Conservation (phyloP, 35 echinoderm and acorn worm species). For the Apostichopus californicus region DNA sequence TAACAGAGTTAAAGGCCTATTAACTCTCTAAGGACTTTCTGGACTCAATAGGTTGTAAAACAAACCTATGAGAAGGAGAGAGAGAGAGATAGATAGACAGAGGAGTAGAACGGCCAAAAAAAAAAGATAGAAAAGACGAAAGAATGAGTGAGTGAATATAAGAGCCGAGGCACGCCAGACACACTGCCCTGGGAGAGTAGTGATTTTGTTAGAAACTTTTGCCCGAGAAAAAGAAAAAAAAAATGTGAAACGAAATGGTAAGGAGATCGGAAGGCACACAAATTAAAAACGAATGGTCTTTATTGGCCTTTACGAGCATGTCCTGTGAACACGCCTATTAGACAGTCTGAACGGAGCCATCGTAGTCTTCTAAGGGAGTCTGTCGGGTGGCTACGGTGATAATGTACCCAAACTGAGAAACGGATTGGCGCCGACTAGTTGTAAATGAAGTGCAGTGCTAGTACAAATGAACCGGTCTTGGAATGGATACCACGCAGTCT, state of each 20-base stretch:
- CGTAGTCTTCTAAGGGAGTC: constrained; percentile 10
- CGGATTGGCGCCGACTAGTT: constrained; percentile 35
- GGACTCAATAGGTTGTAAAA: constrained; percentile 49
- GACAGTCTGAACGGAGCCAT: constrained; percentile 6
- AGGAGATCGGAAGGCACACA: constrained; percentile 33
- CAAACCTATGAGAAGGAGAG: constrained; percentile 8
- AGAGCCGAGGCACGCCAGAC: neutral
- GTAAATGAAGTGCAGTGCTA: neutral
- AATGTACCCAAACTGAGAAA: constrained; percentile 22
- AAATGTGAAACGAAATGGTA: constrained; percentile 19
- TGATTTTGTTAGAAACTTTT: constrained; percentile 15
- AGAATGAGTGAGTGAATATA: neutral
- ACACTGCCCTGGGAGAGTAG: constrained; percentile 7
- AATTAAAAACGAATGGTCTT: constrained; percentile 46
- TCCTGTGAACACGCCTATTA: neutral
- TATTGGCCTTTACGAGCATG: constrained; percentile 40
- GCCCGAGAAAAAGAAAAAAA: neutral
- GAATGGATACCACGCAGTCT: neutral
- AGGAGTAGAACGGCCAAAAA: neutral
- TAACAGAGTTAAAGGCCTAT: constrained; percentile 36
- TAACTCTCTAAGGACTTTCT: neutral
- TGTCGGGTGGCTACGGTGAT: neutral
- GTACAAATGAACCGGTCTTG: neutral
- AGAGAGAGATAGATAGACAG: neutral
- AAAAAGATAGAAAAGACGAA: neutral